phyloP scores from a whole-genome alignment of 2,888 invertebrate species.

The Cyaniris semiargus region DNA sequence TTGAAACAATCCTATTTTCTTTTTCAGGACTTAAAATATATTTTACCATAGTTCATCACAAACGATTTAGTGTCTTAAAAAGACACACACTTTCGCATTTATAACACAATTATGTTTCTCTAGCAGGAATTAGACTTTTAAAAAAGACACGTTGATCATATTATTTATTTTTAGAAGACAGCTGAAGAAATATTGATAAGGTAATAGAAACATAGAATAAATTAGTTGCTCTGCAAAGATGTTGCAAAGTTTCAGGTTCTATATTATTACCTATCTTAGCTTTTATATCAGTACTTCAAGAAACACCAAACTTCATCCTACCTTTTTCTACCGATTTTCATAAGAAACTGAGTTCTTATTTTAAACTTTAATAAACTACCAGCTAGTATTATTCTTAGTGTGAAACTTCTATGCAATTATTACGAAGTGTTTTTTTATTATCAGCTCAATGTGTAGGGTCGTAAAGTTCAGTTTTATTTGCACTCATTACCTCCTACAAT shows the following conservation, averaged over 20 bases:
- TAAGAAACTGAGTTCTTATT: neutral
- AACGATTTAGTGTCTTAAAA: too few relatives aligned
- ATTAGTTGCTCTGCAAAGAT: neutral
- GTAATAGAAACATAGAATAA: too few relatives aligned
- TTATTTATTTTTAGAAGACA: too few relatives aligned
- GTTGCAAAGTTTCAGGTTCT: neutral
- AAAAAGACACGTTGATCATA: too few relatives aligned
- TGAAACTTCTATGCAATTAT: slow-evolving; percentile 39
- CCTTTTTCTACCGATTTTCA: neutral
- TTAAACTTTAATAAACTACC: slow-evolving; percentile 11
- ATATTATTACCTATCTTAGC: neutral
- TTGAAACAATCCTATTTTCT: too few relatives aligned
- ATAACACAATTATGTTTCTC: too few relatives aligned
- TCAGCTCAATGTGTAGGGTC: slow-evolving; percentile 33
- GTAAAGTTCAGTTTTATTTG: slow-evolving; percentile 37
- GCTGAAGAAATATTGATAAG: too few relatives aligned
- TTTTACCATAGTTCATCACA: too few relatives aligned
- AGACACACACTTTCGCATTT: too few relatives aligned
- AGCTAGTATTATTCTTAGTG: slow-evolving; percentile 41
- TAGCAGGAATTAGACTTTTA: too few relatives aligned
- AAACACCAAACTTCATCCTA: neutral
- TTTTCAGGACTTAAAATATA: too few relatives aligned
- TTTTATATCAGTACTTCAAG: neutral
- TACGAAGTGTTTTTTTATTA: slow-evolving; percentile 35
- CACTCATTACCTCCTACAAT: slow-evolving; percentile 46